Evolutionary conservation across 2,888 invertebrate genomes (phyloP).

Genomic region (Melikaiella ostensackeni): DNA sequence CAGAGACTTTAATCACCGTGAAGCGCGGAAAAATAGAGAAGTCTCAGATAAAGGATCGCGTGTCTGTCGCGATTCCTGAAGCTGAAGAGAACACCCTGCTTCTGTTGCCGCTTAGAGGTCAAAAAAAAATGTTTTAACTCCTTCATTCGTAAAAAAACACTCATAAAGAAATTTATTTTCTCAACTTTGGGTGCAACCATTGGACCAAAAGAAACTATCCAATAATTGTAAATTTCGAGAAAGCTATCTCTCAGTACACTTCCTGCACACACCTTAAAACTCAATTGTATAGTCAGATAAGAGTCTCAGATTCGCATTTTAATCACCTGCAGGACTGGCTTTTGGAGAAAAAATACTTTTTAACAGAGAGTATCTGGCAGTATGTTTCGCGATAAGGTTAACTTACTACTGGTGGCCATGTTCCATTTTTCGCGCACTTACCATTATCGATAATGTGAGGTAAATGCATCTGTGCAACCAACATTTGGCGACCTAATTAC

Average conservation of each 20-base stretch:
- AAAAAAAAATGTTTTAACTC: background rate
- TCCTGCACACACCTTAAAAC: too few species aligned
- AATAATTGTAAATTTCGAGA: too few species aligned
- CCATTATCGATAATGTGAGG: background rate
- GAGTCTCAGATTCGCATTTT: too few species aligned
- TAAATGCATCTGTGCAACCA: background rate
- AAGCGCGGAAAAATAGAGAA: constrained; percentile 37
- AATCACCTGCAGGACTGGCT: background rate
- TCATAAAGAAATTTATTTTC: too few species aligned
- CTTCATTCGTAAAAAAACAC: background rate
- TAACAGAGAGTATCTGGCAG: background rate
- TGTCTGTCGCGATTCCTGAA: constrained; percentile 26
- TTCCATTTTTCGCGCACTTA: background rate
- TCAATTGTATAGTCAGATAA: too few species aligned
- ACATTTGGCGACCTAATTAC: constrained; percentile 30
- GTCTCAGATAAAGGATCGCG: constrained; percentile 35
- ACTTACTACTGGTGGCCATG: background rate
- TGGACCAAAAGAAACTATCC: too few species aligned
- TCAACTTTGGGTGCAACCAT: too few species aligned
- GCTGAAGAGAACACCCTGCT: constrained; percentile 26
- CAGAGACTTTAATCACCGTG: constrained; percentile 35
- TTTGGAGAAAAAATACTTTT: background rate
- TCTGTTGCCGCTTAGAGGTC: background rate
- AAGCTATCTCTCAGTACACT: too few species aligned
- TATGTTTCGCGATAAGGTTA: background rate